A percentile compares a stretch with the other conserved stretches of the same genome.
Evolutionary conservation across 1,140 invertebrate genomes (phyloP).

Genomic region (Drosophila ironensis): DNA sequence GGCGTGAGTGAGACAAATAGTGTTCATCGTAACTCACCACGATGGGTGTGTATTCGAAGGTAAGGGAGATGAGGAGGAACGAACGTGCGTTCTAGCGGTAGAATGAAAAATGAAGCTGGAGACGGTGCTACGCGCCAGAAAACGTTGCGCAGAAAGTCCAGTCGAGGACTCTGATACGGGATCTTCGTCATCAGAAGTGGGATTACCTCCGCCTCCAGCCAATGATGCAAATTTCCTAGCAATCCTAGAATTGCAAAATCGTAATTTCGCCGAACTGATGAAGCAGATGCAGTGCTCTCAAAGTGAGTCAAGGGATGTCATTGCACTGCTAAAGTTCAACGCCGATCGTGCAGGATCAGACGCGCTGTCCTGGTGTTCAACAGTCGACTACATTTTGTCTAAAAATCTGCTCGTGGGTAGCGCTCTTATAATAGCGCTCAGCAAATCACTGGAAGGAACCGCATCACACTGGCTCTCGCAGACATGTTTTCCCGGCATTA

Average conservation of each 20-base stretch:
- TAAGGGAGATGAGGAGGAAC: too few species aligned
- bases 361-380: background rate
- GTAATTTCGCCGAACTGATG: background rate
- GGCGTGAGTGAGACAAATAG: too few species aligned
- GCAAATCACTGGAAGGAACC: too few species aligned
- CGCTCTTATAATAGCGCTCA: background rate
- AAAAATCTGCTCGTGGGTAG: background rate
- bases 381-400: background rate
- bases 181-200: background rate
- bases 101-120: too few species aligned
- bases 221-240: background rate
- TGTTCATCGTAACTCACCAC: too few species aligned
- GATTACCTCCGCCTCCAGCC: background rate
- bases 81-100: slow-evolving; percentile 3
- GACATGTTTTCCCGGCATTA: too few species aligned
- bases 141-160: too few species aligned
- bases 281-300: background rate
- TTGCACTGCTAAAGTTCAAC: background rate
- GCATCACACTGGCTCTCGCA: too few species aligned
- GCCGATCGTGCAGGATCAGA: background rate
- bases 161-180: too few species aligned
- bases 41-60: too few species aligned
- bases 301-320: background rate
- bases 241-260: background rate
- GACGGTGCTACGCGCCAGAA: too few species aligned